These are phyloP conservation scores for Busseola fusca DNA, from an alignment of 2,888 invertebrate genomes.

Conservation along the genomic window DNA sequence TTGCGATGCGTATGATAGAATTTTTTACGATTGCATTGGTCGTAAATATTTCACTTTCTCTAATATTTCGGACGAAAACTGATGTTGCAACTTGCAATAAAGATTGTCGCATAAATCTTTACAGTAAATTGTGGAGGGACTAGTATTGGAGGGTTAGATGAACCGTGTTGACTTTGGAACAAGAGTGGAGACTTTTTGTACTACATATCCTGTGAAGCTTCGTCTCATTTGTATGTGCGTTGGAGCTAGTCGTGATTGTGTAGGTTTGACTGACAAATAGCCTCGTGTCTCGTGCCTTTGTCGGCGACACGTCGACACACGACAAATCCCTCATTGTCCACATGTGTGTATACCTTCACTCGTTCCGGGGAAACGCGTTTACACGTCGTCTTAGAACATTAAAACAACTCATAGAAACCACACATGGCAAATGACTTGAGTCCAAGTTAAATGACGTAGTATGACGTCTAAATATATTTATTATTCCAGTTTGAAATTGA, in stretches of 20 bases:
- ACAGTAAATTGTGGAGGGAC: slow-evolving; percentile 7
- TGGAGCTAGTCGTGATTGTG: slow-evolving; percentile 70
- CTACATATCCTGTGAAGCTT: slow-evolving; percentile 67
- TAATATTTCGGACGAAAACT: slow-evolving; percentile 50
- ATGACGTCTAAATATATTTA: slow-evolving; percentile 38
- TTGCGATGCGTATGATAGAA: slow-evolving; percentile 64
- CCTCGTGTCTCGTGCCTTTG: slow-evolving; percentile 77
- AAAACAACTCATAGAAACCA: slow-evolving; percentile 52
- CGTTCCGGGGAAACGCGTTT: slow-evolving; percentile 69
- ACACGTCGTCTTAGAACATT: slow-evolving; percentile 45
- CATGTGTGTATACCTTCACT: slow-evolving; percentile 64
- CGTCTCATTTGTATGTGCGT: slow-evolving; percentile 77
- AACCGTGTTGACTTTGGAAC: slow-evolving; percentile 58
- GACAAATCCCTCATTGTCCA: slow-evolving; percentile 75
- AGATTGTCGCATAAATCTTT: slow-evolving; percentile 28
- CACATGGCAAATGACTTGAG: slow-evolving; percentile 39
- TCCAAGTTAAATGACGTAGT: slow-evolving; percentile 30
- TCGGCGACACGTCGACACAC: slow-evolving; percentile 76
- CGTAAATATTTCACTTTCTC: slow-evolving; percentile 78
- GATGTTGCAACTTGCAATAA: slow-evolving; percentile 55
- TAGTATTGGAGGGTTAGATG: slow-evolving; percentile 45
- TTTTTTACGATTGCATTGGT: slow-evolving; percentile 69
- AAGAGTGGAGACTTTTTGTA: slow-evolving; percentile 58
- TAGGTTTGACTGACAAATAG: slow-evolving; percentile 80
- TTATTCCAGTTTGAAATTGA: slow-evolving; percentile 33